A percentile compares a stretch with the other conserved stretches of the same genome.
These are phyloP conservation scores for Trachelus iudaicus DNA, from an alignment of 2,888 invertebrate genomes.

Conservation along the genomic window DNA sequence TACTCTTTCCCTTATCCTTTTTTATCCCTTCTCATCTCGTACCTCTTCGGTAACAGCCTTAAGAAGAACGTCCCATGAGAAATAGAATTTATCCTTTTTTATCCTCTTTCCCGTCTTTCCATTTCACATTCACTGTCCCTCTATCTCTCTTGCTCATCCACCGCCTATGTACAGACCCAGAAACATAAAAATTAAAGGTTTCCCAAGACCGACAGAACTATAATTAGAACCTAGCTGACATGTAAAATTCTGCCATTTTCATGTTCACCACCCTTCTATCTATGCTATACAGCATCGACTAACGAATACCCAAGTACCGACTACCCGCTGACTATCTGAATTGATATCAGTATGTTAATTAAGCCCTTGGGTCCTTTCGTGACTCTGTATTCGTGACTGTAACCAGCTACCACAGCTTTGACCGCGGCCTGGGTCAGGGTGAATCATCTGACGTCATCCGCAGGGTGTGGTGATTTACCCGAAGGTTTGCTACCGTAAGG, in stretches of 20 bases:
- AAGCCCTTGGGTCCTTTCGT: conserved; percentile 23
- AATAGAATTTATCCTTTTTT: background rate
- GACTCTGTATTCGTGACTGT: conserved; percentile 13
- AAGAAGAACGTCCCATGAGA: background rate
- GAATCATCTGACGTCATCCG: conserved; percentile 54
- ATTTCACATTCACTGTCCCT: background rate
- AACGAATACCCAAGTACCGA: background rate
- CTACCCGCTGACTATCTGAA: conserved; percentile 9
- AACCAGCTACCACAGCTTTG: background rate
- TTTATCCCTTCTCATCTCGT: background rate
- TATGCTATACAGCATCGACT: background rate
- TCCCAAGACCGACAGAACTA: background rate
- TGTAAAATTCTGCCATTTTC: background rate
- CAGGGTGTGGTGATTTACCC: conserved; percentile 55
- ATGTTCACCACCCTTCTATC: background rate
- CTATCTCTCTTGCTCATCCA: background rate
- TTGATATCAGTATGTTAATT: conserved; percentile 22
- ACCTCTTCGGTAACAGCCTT: background rate
- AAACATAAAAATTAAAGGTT: background rate
- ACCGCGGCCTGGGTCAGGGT: conserved; percentile 53
- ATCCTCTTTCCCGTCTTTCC: background rate
- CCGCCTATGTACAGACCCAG: background rate
- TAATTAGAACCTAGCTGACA: background rate
- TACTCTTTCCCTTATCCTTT: background rate
- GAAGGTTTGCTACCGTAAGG: background rate